Evolutionary conservation across 2,888 invertebrate species (phyloP), one percentile per base, ranked within the genome.

Genomic region (Pterostichus madidus): DNA sequence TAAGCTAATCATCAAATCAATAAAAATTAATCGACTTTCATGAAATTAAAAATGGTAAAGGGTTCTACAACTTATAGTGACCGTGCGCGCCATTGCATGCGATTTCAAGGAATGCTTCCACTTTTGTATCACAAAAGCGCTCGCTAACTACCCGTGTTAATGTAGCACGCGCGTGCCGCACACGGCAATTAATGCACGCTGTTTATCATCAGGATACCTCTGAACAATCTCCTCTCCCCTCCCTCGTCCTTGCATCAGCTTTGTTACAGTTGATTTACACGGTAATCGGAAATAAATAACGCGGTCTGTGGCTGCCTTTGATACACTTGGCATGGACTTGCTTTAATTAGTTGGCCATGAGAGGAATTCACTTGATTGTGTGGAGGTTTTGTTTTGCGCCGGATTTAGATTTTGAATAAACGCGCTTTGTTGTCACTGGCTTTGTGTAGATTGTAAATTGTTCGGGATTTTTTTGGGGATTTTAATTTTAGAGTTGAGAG

Each of bases 51-150:
- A 24, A 24, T 24, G 24, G 24, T 24, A 24, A 3, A 24, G 24
- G 1, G 3, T 2, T 2, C 24, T 24, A 24, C 2, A 24, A 24
- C 2, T 24, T 24, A 24, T 24, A 24, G 24, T 24, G 24, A 24
- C 3, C 3, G 3, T 24, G 24, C 3, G 24, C 24, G 24, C 24
- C 24, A 24, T 3, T 24, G 24, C 3, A 2, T 24, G 32, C 59
- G 35, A 35, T 39, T 68, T n/a, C 11, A 46, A 46, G 75, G 75
- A 75, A 75, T 75, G 75, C 49, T 49, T 24, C 46, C 75, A 75
- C 75, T 75, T 75, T 75, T 75, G 75, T 49, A 46, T 75, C 17
- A 75, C 75, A 75, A 75, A 75, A 71, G 71, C 71, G 64, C 13
- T 17, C 49, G 64, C 31, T 49, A 75, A 75, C 75, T 75, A 49